Base-by-base conservation (phyloP, 2,888 invertebrate species). In the Chaetoderma sp. region DNA sequence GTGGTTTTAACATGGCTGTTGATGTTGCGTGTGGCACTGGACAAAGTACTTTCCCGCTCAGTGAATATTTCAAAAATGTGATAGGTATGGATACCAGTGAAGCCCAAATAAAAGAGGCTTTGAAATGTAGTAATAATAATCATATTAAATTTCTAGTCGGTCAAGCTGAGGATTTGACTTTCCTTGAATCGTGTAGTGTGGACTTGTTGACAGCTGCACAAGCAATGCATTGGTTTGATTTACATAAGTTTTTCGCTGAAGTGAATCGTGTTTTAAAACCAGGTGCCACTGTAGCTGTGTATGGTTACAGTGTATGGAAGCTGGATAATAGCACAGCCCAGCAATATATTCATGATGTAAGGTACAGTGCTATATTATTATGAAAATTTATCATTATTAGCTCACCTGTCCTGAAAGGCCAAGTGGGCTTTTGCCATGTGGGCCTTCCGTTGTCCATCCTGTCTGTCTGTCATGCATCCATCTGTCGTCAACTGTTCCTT, bases 1-100 rank as follows among this genome's bases (percentile, higher is more conserved):
- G 60, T 33, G 61, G 70, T 4, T 73, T 76, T 58, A 64, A 77
- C 2, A 57, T 77, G 10, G 88, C 88, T 8, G 76, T 87, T 2
- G 89, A 89, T 76, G 85, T 89, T 16, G 89, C 88, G 1, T 89
- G 89, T 77, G 89, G 89, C 4, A 82, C 85, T 18, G 89, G 89
- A n/a, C 88, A 88, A 73, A 87, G 87, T 64, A 88, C 88, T 0
- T 65, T 75, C n/a, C 82, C 84, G 5, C 73, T 89, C 33, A 81
- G 86, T 1, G 79, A 83, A 1, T 80, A 86, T 68, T 89, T 89
- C 70, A 73, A 78, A 33, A 71, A 80, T 47, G 87, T 89, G 13
- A 75, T 87, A 27, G 89, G 88, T 5, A 73, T 86, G 25, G 89
- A 89, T 74, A 81, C 87, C 8, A 87, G 87, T 62, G 68, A 78